A percentile compares a stretch with the other conserved stretches of the same genome.
phyloP scores from a whole-genome alignment of 2,797 vertebrate genomes.

The Denticeps clupeoides region DNA sequence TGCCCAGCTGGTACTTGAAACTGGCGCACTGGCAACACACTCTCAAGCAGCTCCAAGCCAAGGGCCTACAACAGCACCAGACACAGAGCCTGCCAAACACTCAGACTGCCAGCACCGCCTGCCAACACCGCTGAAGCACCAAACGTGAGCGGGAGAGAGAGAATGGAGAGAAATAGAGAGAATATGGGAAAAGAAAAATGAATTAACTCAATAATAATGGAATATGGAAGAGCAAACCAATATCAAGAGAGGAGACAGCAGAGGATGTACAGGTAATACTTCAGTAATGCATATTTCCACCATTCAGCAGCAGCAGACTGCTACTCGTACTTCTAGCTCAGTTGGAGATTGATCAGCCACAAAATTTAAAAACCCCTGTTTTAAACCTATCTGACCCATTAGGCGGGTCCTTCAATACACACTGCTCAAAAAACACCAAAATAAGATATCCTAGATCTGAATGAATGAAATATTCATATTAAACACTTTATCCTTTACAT shows the following conservation, averaged over 20 bases:
- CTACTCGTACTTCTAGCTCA: too few relatives aligned
- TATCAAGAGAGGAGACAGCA: background rate
- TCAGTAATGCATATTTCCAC: too few relatives aligned
- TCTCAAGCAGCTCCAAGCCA: conserved; percentile 48
- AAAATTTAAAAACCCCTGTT: too few relatives aligned
- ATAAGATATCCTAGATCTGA: too few relatives aligned
- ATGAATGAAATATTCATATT: too few relatives aligned
- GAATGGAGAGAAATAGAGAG: background rate
- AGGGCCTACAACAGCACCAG: conserved; percentile 45
- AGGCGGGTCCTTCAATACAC: too few relatives aligned
- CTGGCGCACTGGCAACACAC: conserved; percentile 20
- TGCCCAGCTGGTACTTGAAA: conserved; percentile 38
- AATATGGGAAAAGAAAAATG: background rate
- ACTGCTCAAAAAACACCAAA: too few relatives aligned
- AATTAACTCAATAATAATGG: background rate
- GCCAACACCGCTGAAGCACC: conserved; percentile 12
- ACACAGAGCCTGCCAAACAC: conserved; percentile 29
- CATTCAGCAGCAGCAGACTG: too few relatives aligned
- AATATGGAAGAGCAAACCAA: background rate
- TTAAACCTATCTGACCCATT: too few relatives aligned
- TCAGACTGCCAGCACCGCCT: conserved; percentile 9
- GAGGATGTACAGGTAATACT: too few relatives aligned
- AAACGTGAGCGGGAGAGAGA: background rate
- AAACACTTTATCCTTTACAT: too few relatives aligned
- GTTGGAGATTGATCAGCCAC: too few relatives aligned